Evolutionary conservation across 2,888 invertebrate species (phyloP).

Genomic region (Heteromyza rotundicornis): DNA sequence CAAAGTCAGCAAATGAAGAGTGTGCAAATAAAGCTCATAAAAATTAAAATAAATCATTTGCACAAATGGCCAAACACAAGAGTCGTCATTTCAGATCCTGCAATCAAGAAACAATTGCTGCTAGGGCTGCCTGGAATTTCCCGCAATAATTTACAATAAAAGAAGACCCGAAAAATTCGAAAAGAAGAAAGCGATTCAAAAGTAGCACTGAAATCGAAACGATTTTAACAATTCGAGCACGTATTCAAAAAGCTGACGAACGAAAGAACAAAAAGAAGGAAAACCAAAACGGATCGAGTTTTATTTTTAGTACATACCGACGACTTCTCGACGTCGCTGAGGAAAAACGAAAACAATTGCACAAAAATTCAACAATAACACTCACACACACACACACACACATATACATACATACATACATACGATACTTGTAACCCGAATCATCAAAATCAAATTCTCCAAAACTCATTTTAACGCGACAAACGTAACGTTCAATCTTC

Average conservation of each 20-base stretch:
- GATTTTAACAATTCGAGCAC: constrained; percentile 28
- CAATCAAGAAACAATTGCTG: constrained; percentile 15
- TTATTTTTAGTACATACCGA: neutral
- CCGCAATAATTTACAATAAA: constrained; percentile 21
- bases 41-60: too few species aligned
- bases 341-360: constrained; percentile 6
- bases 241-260: constrained; percentile 17
- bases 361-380: too few species aligned
- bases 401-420: neutral
- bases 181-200: constrained; percentile 12
- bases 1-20: too few species aligned
- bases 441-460: constrained; percentile 53
- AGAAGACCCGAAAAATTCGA: constrained; percentile 5
- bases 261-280: constrained; percentile 8
- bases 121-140: constrained; percentile 23
- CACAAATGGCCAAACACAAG: too few species aligned
- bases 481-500: constrained; percentile 60
- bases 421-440: constrained; percentile 34
- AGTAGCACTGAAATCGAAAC: neutral
- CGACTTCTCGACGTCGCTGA: neutral
- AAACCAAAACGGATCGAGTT: neutral
- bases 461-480: constrained; percentile 57
- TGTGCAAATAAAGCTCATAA: too few species aligned
- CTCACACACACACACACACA: constrained; percentile 1
- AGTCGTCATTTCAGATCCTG: neutral